Percentiles rank a stretch among this genome's conserved stretches.
Evolutionary conservation across 1,140 invertebrate genomes (phyloP).

Genomic region (Phortica variegata): DNA sequence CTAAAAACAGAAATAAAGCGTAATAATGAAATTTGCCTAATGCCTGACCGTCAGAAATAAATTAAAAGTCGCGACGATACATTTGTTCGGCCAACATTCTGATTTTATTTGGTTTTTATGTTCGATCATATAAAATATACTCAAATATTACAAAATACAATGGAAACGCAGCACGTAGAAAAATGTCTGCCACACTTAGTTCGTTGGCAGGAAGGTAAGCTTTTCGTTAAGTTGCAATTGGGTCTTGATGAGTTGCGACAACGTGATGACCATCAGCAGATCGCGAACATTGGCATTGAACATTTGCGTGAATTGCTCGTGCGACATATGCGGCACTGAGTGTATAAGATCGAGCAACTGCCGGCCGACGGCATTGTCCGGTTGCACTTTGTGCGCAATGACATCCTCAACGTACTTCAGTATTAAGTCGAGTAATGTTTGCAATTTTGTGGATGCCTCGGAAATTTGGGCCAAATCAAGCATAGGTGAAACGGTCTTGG

Average conservation of each 20-base stretch:
- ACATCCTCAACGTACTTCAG: slow-evolving; percentile 88
- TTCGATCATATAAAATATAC: too few species aligned
- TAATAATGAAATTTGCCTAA: too few species aligned
- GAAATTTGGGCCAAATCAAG: slow-evolving; percentile 84
- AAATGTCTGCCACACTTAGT: too few species aligned
- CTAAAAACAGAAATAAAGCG: too few species aligned
- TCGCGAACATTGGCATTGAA: slow-evolving; percentile 96
- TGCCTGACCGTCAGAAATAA: too few species aligned
- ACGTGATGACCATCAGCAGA: slow-evolving; percentile 92
- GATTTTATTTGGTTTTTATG: too few species aligned
- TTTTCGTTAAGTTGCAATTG: slow-evolving; percentile 95
- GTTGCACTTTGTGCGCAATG: slow-evolving; percentile 69
- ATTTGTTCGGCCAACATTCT: too few species aligned
- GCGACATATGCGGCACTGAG: slow-evolving; percentile 85
- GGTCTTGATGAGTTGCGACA: slow-evolving; percentile 94
- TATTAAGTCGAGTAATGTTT: slow-evolving; percentile 76
- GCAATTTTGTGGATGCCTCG: slow-evolving; percentile 76
- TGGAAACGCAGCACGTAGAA: too few species aligned
- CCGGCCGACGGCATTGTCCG: slow-evolving; percentile 81
- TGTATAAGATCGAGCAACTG: slow-evolving; percentile 85
- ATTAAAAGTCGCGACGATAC: too few species aligned
- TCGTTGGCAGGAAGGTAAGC: slow-evolving; percentile 73
- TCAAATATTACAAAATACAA: too few species aligned
- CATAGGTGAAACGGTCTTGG: slow-evolving; percentile 73
- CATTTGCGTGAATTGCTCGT: slow-evolving; percentile 91